Evolutionary conservation across 1,140 invertebrate genomes (phyloP).

Genomic region (Stegodyphus dumicola): DNA sequence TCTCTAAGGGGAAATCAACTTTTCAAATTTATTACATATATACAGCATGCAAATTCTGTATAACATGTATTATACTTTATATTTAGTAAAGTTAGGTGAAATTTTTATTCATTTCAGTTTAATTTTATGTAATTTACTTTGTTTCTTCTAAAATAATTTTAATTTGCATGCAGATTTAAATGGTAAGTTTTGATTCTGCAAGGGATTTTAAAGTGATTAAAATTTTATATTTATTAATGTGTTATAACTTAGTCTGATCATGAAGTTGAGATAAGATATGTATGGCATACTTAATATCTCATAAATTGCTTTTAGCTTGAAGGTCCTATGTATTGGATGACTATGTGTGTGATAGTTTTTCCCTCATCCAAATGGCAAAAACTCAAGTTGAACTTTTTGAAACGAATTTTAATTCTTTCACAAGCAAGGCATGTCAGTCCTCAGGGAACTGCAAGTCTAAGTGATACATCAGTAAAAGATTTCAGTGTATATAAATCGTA

Average conservation of each 20-base stretch:
- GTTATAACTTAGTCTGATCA: not conserved
- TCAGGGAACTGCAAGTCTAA: conserved; percentile 63
- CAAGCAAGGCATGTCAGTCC: conserved; percentile 75
- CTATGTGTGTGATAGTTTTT: conserved; percentile 82
- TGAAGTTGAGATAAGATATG: too few relatives aligned
- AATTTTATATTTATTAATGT: not conserved
- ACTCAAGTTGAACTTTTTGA: conserved; percentile 78
- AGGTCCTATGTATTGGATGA: conserved; percentile 86
- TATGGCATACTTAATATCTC: not conserved
- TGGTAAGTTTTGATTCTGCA: not conserved
- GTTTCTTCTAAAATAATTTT: too few relatives aligned
- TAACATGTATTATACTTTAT: too few relatives aligned
- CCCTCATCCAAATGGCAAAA: conserved; percentile 77
- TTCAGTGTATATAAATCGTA: conserved; percentile 87
- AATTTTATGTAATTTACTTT: too few relatives aligned
- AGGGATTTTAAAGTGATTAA: not conserved
- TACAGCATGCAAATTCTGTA: too few relatives aligned
- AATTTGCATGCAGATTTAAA: not conserved
- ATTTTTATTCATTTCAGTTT: too few relatives aligned
- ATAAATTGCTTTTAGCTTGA: conserved; percentile 74
- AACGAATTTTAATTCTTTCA: conserved; percentile 80
- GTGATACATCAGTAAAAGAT: conserved; percentile 73
- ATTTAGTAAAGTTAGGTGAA: too few relatives aligned
- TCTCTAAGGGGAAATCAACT: too few relatives aligned
- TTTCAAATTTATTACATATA: too few relatives aligned